Evolutionary conservation across 37 sponge, comb jelly and placozoan genomes (phyloP).

Genomic region (Lycopodina hypogea): DNA sequence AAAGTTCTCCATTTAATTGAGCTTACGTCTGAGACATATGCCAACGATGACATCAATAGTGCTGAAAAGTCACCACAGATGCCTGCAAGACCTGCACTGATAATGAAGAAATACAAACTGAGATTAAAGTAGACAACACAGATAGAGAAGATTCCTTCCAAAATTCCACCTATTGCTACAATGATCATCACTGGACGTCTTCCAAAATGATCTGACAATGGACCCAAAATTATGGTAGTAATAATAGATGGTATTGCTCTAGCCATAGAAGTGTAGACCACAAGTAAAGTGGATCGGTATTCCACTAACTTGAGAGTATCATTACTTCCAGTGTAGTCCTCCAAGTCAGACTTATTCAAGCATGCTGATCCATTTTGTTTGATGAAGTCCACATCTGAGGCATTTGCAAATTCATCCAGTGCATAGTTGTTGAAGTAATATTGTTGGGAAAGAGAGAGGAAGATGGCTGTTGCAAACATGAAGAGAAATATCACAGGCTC

Average conservation of each 20-base stretch:
- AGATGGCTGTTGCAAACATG: constrained; percentile 31
- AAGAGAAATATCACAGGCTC: constrained; percentile 56
- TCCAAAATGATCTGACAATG: constrained; percentile 52
- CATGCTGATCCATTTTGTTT: constrained; percentile 4
- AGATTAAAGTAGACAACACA: constrained; percentile 21
- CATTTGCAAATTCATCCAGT: constrained; percentile 1
- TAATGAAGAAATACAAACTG: constrained; percentile 13
- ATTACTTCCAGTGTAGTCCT: background rate
- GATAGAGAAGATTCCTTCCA: constrained; percentile 9
- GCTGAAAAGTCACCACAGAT: constrained; percentile 44
- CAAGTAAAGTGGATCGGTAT: constrained; percentile 3
- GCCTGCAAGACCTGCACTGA: constrained; percentile 12
- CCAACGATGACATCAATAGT: constrained; percentile 22
- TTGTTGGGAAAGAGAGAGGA: constrained; percentile 29
- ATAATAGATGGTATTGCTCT: constrained; percentile 15
- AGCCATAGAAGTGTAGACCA: constrained; percentile 1
- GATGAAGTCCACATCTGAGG: background rate
- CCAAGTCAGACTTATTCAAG: constrained; percentile 10
- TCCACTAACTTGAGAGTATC: constrained; percentile 17
- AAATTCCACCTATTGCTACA: constrained; percentile 5
- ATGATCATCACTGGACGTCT: constrained; percentile 26
- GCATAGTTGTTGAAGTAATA: constrained; percentile 38
- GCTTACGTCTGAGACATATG: constrained; percentile 56
- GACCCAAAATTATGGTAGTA: constrained; percentile 37
- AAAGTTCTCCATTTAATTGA: constrained; percentile 24